Conservation (phyloP, 2,113 vertebrate species). For the Triplophysa dalaica region DNA sequence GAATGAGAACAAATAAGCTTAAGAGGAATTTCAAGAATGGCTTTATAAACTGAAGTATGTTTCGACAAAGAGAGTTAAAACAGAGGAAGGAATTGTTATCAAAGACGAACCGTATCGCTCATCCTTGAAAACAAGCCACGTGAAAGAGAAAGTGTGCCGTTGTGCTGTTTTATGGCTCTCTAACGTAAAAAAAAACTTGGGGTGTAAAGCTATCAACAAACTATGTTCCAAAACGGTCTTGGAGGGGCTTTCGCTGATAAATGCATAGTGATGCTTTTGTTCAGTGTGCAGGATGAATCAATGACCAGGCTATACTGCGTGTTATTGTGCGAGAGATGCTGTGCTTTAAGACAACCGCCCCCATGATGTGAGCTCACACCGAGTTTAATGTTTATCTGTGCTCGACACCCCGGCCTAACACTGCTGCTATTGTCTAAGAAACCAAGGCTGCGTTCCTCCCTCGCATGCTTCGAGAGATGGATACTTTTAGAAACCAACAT, state of each 20-base stretch:
- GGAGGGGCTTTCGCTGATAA: background rate
- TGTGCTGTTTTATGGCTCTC: background rate
- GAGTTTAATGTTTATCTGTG: conserved; percentile 41
- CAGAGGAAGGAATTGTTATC: background rate
- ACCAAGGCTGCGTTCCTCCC: conserved; percentile 18
- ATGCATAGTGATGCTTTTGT: conserved; percentile 44
- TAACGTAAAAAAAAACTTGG: conserved; percentile 16
- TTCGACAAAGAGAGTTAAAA: conserved; percentile 30
- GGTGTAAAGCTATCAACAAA: conserved; percentile 3
- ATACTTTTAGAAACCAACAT: background rate
- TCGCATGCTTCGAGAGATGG: conserved; percentile 10
- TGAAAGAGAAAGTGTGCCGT: background rate
- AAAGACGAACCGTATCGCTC: conserved; percentile 17
- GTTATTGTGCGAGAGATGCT: conserved; percentile 30
- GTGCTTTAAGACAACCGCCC: conserved; percentile 25
- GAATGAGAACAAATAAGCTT: background rate
- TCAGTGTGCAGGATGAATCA: conserved; percentile 40
- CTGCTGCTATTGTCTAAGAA: conserved; percentile 34
- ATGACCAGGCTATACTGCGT: conserved; percentile 27
- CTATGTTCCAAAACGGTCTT: background rate
- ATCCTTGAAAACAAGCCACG: conserved; percentile 20
- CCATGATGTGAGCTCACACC: conserved; percentile 34
- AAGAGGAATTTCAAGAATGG: conserved; percentile 30
- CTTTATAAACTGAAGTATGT: conserved; percentile 30
- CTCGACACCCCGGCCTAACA: conserved; percentile 31